Evolutionary conservation across 2,113 vertebrate genomes (phyloP), one percentile per base, ranked within the genome.

Genomic region (Microcebus jonahi): DNA sequence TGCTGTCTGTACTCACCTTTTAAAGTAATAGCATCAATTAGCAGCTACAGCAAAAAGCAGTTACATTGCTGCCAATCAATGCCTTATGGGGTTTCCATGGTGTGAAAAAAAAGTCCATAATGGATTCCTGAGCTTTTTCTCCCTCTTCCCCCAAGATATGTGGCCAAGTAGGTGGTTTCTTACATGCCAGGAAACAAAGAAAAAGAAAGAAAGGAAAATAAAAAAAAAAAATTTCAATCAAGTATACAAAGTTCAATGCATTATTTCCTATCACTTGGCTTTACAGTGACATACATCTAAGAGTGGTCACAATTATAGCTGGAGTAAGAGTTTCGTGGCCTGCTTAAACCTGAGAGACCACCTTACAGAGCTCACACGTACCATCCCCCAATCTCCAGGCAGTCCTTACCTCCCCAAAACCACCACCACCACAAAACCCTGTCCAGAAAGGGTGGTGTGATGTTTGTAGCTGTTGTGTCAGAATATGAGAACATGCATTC

Each of bases 21-120:
- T 68, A 7, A 82, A 53, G 29, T 36, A 88, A 96, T 94, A 97
- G 42, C 88, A 82, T 76, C 92, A 96, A 96, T 98, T 98, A 98
- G 42, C 90, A 94, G 94, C 93, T 92, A 67, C 27, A 48, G 96
- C 18, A 50, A 59, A 97, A 98, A 97, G 95, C 34, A 79, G 91
- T 95, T 82, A 83, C n/a, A 13, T 10, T 34, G 73, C 71, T 88
- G 31, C 70, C 50, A 77, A 36, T 95, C 89, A 94, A 94, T 97
- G 94, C 86, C 76, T 97, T 57, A 73, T 77, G 88, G 77, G 50
- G 23, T 53, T 67, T 97, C 53, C 76, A 93, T 81, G 83, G 70
- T 86, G 88, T 81, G 57, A 92, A 96, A 90, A 90, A 92, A 90
- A 88, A 95, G 90, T 57, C 42, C 79, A 77, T 20, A 85, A 91